These are phyloP conservation scores for Athripsodes cinereus DNA, from an alignment of 2,888 invertebrate species.

Conservation along the genomic window DNA sequence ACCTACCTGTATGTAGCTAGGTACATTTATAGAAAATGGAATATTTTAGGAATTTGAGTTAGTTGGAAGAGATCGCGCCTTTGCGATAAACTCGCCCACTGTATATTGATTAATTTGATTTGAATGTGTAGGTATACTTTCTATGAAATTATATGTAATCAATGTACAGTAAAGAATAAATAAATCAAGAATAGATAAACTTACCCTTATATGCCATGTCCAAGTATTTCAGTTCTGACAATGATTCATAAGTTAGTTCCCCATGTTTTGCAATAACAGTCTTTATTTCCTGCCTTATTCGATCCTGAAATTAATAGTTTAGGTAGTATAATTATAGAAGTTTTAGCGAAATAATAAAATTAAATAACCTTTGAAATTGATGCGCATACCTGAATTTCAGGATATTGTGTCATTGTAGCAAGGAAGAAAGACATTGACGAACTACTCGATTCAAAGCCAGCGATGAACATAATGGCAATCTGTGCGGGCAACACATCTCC, in stretches of 20 bases:
- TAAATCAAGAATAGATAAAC: too few species aligned
- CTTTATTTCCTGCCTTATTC: conserved; percentile 38
- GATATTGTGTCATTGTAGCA: conserved; percentile 40
- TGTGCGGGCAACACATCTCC: conserved; percentile 18
- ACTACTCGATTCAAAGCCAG: conserved; percentile 22
- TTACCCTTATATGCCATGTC: conserved; percentile 24
- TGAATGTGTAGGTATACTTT: too few species aligned
- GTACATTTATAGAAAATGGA: too few species aligned
- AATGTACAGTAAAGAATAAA: too few species aligned
- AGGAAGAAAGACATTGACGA: conserved; percentile 11
- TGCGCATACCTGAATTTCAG: conserved; percentile 15
- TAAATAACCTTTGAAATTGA: conserved; percentile 31
- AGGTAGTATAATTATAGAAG: too few species aligned
- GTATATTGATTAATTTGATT: too few species aligned
- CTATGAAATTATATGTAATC: too few species aligned
- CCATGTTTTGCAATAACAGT: conserved; percentile 32
- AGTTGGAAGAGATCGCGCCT: too few species aligned
- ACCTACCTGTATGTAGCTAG: too few species aligned
- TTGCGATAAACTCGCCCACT: too few species aligned
- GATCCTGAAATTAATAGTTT: background rate
- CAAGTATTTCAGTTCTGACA: conserved; percentile 22
- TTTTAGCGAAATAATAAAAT: too few species aligned
- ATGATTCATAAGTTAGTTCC: conserved; percentile 18
- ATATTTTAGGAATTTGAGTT: too few species aligned
- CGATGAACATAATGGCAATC: conserved; percentile 13